Conservation (phyloP, 1,140 invertebrate species). For the Scaptomyza montana region DNA sequence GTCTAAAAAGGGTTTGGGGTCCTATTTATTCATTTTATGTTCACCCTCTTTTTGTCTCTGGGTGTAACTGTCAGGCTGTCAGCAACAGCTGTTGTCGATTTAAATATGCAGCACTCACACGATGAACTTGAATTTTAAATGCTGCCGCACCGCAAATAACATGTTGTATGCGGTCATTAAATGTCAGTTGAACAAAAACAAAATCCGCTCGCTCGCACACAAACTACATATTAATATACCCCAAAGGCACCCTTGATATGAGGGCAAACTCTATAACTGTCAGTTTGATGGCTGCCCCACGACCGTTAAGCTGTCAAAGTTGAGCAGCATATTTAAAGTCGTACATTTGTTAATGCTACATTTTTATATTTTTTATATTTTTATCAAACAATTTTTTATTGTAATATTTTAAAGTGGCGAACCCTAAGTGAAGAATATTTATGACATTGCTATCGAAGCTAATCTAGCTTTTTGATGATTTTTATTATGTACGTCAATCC, state of each 20-base stretch:
- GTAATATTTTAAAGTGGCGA: too few species aligned
- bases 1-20: background rate
- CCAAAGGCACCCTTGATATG: slow-evolving; percentile 30
- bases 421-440: too few species aligned
- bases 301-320: slow-evolving; percentile 15
- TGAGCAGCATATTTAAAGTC: slow-evolving; percentile 2
- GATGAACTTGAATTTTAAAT: slow-evolving; percentile 78
- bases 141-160: slow-evolving; percentile 63
- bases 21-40: background rate
- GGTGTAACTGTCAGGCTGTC: slow-evolving; percentile 47
- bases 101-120: slow-evolving; percentile 38
- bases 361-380: background rate
- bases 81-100: slow-evolving; percentile 62
- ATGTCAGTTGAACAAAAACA: slow-evolving; percentile 72
- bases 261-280: slow-evolving; percentile 58
- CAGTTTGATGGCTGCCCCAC: slow-evolving; percentile 34
- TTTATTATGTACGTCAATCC: too few species aligned
- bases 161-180: slow-evolving; percentile 74
- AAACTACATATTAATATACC: slow-evolving; percentile 62
- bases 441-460: too few species aligned
- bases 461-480: too few species aligned
- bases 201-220: slow-evolving; percentile 8
- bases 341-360: background rate
- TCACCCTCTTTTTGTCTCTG: background rate
- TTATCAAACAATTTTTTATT: background rate